Conservation (phyloP, 2,113 vertebrate genomes). For the Pomatorhinus ruficollis region DNA sequence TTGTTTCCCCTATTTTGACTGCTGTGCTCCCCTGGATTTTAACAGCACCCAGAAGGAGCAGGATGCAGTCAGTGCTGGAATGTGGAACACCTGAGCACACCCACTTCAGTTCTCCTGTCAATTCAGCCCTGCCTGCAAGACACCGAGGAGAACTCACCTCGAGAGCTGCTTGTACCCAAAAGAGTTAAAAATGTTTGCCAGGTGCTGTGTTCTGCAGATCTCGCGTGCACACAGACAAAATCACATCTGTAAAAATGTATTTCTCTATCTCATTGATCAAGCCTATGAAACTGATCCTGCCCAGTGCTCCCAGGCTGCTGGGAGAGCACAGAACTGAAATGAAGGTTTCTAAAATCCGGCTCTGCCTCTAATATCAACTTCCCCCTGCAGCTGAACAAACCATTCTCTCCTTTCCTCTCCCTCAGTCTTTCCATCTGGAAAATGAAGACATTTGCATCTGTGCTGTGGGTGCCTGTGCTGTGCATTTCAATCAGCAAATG, state of each 20-base stretch:
- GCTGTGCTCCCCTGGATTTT: neutral
- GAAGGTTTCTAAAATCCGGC: neutral
- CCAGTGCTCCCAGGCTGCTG: neutral
- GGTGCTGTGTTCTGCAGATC: neutral
- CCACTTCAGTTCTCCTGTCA: neutral
- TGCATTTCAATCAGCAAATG: neutral
- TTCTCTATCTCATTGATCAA: neutral
- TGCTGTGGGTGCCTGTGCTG: neutral
- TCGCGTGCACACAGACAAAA: accelerated
- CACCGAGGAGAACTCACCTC: neutral
- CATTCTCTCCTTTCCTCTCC: neutral
- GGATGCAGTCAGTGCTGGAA: neutral
- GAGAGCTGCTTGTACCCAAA: neutral
- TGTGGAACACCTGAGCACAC: neutral
- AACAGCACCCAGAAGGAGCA: neutral
- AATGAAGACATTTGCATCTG: slow-evolving; percentile 19
- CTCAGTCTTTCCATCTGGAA: slow-evolving; percentile 40
- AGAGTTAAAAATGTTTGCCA: neutral
- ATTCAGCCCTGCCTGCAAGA: neutral
- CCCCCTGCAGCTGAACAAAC: slow-evolving; percentile 39
- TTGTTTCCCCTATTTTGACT: accelerated
- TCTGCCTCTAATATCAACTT: neutral
- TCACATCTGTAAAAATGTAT: neutral
- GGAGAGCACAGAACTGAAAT: neutral
- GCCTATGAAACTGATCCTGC: neutral